Base-by-base conservation (phyloP, 2,797 vertebrate genomes). In the Onychomys arenicola region DNA sequence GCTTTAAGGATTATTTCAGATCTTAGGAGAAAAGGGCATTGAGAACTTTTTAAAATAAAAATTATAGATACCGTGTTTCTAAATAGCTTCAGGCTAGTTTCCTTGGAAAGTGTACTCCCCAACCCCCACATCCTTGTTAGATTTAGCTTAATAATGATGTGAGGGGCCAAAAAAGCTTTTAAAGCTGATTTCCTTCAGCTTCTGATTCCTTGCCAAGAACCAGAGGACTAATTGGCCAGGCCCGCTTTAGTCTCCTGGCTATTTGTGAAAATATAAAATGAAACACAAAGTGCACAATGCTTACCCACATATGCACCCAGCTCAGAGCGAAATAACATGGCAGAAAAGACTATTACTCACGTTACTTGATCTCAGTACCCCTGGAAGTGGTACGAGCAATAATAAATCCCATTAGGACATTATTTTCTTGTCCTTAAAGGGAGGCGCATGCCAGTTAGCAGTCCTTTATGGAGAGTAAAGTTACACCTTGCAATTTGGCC, bases 131-230 rank as follows among this genome's bases (percentile, higher is more conserved):
- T 91, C 73, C 95, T 97, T 93, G 65, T 93, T 97, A 94, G 73
- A 37, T 96, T 98, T 96, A 97, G 90, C 89, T 98, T 95, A 98
- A 97, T 93, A 95, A 95, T 96, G 94, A 97, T 46, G 43, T 65
- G 61, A 97, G 65, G 46, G 96, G 96, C 96, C 97, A 98, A 97
- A 96, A 98, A 90, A 97, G 95, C 92, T 98, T 97, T 97, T 97
- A 98, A 98, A 98, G 95, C 27, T 96, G 93, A 96, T 78, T 98
- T 98, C 97, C 96, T 96, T 92, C 92, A 97, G 95, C 96, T 97
- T 97, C 92, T 97, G 97, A 96, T 97, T 98, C 93, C 17, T 0
- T 0, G 94, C 96, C 96, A 98, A 92, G 61, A 98, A 94, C 93
- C 87, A 77, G 19, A 97, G 86, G 46, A 92, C 49, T 97, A 78